Percentiles rank a stretch among this genome's conserved stretches.
Evolutionary conservation across 1,140 invertebrate genomes (phyloP).

Genomic region (Lysiphlebus fabarum): DNA sequence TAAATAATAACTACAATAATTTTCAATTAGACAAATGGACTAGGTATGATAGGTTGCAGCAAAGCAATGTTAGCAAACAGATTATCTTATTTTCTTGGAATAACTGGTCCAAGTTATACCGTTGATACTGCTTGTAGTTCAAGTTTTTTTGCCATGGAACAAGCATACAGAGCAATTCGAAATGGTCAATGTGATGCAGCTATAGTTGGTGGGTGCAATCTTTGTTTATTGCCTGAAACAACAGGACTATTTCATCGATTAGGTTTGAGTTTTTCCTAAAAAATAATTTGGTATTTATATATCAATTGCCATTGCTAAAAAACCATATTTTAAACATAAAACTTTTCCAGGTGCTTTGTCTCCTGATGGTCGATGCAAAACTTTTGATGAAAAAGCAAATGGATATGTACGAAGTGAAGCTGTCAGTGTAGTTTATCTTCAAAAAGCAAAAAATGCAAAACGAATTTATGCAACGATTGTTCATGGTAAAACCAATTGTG

Average conservation of each 20-base stretch:
- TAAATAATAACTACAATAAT: too few species aligned
- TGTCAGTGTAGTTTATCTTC: constrained; percentile 73
- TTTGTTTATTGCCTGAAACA: constrained; percentile 82
- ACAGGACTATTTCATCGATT: constrained; percentile 73
- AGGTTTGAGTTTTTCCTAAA: constrained; percentile 37
- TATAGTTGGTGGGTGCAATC: constrained; percentile 79
- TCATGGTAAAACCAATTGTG: constrained; percentile 70
- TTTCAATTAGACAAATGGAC: constrained; percentile 43
- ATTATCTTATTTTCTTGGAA: constrained; percentile 72
- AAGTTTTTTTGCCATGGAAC: constrained; percentile 78
- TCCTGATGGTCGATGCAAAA: constrained; percentile 80
- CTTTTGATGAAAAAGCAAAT: constrained; percentile 80
- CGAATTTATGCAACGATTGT: constrained; percentile 71
- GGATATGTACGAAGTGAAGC: constrained; percentile 78
- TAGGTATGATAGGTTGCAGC: constrained; percentile 65
- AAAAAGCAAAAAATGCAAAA: constrained; percentile 75
- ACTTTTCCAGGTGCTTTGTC: constrained; percentile 76
- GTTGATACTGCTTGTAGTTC: constrained; percentile 90
- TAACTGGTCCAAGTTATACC: constrained; percentile 74
- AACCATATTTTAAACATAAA: neutral
- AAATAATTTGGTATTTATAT: too few species aligned
- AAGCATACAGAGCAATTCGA: constrained; percentile 74
- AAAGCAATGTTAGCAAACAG: constrained; percentile 90
- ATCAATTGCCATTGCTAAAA: too few species aligned
- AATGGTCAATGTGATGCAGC: constrained; percentile 80